Evolutionary conservation across 2,113 vertebrate species (phyloP), one percentile per base, ranked within the genome.

Genomic region (Sorex araneus): DNA sequence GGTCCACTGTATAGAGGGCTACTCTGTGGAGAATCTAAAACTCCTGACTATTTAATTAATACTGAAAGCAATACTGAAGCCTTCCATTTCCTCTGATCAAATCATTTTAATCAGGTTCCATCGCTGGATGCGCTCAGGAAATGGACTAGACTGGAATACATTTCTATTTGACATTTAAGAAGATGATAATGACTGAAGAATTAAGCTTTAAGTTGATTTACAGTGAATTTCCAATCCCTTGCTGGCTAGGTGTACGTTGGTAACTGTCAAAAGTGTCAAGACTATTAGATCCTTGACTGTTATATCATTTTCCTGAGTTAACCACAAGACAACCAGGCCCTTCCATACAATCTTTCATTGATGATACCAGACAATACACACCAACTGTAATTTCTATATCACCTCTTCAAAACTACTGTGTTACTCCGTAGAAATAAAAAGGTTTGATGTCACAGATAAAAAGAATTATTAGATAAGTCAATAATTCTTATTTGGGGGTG

Each of bases 91-190:
- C 81, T 94, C 47, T 67, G 50, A 81, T 15, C 84, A 43, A 84
- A 86, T 81, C 64, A 50, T 9, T 82, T 73, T 21, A 81, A 84
- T 93, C 54, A 70, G 63, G 47, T 12, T 90, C 74, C 67, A 76
- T 57, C 25, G 9, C 34, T 70, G 73, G 45, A 70, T 3, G 21
- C 25, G 19, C 60, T 79, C 25, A 87, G 94, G 75, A 94, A 96
- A 82, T 54, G 6, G n/a, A 81, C 40, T 79, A 71, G 63, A 78
- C 74, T 0, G 1, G 60, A 84, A 89, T 76, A n/a, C 36, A 76
- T 71, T 94, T 90, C 34, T 87, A 91, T 95, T 28, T 50, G 83
- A 40, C 28, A 57, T 5, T 2, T 30, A 81, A 78, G 69, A 74
- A 64, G 80, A 81, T 77, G 57, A 80, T 6, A 60, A 80, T 25